phyloP scores from a whole-genome alignment of 1,140 invertebrate species.

The Anoplolepis gracilipes region DNA sequence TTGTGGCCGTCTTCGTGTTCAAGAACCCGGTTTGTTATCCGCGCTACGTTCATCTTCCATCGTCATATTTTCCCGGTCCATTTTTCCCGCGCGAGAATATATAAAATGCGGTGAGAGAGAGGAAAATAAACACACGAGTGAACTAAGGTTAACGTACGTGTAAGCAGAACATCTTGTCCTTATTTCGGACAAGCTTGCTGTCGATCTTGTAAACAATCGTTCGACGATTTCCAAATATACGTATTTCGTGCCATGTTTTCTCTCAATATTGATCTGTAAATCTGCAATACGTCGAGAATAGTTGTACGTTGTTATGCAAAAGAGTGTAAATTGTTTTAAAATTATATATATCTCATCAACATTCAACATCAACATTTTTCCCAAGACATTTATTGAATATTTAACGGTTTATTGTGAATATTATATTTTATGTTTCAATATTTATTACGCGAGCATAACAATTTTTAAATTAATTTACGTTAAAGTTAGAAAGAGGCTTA shows the following conservation, averaged over 20 bases:
- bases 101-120: conserved; percentile 42
- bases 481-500: not conserved
- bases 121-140: conserved; percentile 37
- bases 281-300: not conserved
- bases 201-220: conserved; percentile 29
- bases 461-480: conserved; percentile 3
- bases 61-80: conserved; percentile 52
- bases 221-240: not conserved
- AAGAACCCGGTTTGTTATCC: conserved; percentile 48
- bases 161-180: conserved; percentile 9
- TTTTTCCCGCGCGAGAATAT: conserved; percentile 45
- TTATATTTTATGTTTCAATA: not conserved
- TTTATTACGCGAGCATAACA: not conserved
- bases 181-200: conserved; percentile 25
- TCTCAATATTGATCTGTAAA: conserved; percentile 3
- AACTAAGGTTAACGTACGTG: not conserved
- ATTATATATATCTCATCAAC: not conserved
- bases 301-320: not conserved
- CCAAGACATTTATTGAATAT: not conserved
- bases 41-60: conserved; percentile 51
- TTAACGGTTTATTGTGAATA: not conserved
- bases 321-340: not conserved
- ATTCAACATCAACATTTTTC: not conserved
- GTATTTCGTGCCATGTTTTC: not conserved
- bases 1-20: conserved; percentile 43